Conservation (phyloP, 2,888 invertebrate genomes). For the Esperia sulphurella region DNA sequence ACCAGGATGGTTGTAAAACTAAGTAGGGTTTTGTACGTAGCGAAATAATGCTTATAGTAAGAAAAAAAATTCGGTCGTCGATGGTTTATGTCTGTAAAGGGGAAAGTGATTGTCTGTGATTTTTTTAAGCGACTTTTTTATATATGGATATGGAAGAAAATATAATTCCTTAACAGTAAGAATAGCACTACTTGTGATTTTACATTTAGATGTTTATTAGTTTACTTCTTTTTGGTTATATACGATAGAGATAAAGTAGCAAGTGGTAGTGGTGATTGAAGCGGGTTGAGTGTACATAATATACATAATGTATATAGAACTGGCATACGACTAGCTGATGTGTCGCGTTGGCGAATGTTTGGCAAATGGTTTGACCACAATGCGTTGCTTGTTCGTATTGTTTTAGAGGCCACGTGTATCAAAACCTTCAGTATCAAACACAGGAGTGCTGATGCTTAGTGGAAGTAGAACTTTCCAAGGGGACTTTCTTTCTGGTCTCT, state of each 20-base stretch:
- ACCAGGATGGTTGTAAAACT: slow-evolving; percentile 79
- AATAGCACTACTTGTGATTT: slow-evolving; percentile 80
- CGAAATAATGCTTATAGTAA: slow-evolving; percentile 67
- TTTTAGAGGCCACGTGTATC: slow-evolving; percentile 31
- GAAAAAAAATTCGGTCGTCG: slow-evolving; percentile 65
- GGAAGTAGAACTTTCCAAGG: too few relatives aligned
- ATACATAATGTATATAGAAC: slow-evolving; percentile 38
- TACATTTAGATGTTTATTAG: slow-evolving; percentile 72
- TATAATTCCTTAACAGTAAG: slow-evolving; percentile 78
- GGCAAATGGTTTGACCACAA: slow-evolving; percentile 69
- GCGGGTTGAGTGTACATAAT: slow-evolving; percentile 73
- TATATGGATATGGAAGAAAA: slow-evolving; percentile 73
- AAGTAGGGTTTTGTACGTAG: slow-evolving; percentile 77
- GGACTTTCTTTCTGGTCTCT: too few relatives aligned
- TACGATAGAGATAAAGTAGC: slow-evolving; percentile 51
- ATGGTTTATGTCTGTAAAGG: slow-evolving; percentile 78
- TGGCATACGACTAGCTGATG: slow-evolving; percentile 33
- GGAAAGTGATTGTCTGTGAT: slow-evolving; percentile 80
- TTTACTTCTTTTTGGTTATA: slow-evolving; percentile 72
- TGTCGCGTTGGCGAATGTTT: slow-evolving; percentile 38
- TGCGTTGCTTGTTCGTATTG: slow-evolving; percentile 46
- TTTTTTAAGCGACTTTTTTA: slow-evolving; percentile 81
- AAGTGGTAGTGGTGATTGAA: slow-evolving; percentile 45
- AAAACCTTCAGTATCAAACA: too few relatives aligned
- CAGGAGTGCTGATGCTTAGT: too few relatives aligned